Evolutionary conservation across 2,797 vertebrate genomes (phyloP), one percentile per base, ranked within the genome.

Genomic region (Zalophus californianus): DNA sequence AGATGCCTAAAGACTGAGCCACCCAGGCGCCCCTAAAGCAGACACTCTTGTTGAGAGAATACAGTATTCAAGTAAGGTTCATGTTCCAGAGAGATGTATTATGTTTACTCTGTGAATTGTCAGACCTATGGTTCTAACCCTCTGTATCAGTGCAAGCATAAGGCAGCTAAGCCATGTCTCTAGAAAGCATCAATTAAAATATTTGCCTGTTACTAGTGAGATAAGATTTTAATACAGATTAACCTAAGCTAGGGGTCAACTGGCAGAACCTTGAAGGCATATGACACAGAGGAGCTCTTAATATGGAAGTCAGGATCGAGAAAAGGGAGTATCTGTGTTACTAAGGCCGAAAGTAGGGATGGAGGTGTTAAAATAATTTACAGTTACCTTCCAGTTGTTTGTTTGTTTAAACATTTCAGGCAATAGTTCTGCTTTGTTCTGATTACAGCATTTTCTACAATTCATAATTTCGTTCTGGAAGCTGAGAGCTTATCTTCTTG

Each of bases 141-240:
- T 77, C 27, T 87, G 44, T 10, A 86, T 35, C 66, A 78, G 56
- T n/a, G n/a, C 3, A 77, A 75, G 20, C 35, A 25, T 5, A 14
- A 16, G 62, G 7, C 20, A 64, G 70, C 54, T 54, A 90, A 52
- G 16, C 23, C 11, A 23, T 27, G 41, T 58, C 54, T 86, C n/a
- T 54, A 66, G 90, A 80, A 93, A 20, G 5, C 44, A 79, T 88
- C 35, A 82, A 79, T 89, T 91, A 89, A 92, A 94, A 91, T 48
- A 32, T 35, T 70, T 80, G 90, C 79, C 48, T 38, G 12, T 84
- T 64, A 21, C 44, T 58, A 87, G 29, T 84, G 86, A 93, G 83
- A 92, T 73, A 80, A 93, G 93, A 91, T 92, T 96, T 95, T 89
- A 86, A 90, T 83, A 90, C 56, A 79, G 86, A 94, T 96, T 89